Evolutionary conservation across 2,113 vertebrate species (phyloP).

Genomic region (Hydrochoerus hydrochaeris): DNA sequence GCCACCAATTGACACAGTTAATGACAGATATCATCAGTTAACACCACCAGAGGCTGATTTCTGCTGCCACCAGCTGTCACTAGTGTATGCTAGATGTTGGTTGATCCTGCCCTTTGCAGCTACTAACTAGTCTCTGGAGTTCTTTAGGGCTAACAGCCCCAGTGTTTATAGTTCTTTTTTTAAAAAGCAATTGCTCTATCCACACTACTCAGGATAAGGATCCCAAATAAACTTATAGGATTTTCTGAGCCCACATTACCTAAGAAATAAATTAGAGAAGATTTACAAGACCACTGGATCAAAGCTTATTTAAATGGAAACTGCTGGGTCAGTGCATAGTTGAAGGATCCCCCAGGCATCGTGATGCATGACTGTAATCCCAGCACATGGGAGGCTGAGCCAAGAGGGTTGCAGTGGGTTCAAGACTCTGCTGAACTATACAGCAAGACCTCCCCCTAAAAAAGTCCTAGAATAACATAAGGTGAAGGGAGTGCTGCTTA

Average conservation of each 20-base stretch:
- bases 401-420: background rate
- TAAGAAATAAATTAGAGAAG: background rate
- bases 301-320: background rate
- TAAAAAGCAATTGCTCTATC: background rate
- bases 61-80: background rate
- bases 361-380: background rate
- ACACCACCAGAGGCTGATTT: background rate
- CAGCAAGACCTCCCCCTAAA: background rate
- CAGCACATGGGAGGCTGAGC: background rate
- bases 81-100: background rate
- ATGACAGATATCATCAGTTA: background rate
- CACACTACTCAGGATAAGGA: background rate
- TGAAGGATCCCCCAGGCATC: background rate
- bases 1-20: background rate
- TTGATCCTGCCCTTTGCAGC: background rate
- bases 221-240: background rate
- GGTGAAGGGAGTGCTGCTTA: background rate
- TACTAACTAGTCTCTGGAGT: background rate
- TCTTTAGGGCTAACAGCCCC: background rate
- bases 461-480: background rate
- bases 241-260: background rate
- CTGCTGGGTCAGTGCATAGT: too few species aligned
- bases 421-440: background rate
- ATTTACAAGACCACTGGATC: background rate
- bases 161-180: background rate